These are phyloP conservation scores for Chelonus insularis DNA, from an alignment of 1,140 invertebrate genomes.

Conservation along the genomic window DNA sequence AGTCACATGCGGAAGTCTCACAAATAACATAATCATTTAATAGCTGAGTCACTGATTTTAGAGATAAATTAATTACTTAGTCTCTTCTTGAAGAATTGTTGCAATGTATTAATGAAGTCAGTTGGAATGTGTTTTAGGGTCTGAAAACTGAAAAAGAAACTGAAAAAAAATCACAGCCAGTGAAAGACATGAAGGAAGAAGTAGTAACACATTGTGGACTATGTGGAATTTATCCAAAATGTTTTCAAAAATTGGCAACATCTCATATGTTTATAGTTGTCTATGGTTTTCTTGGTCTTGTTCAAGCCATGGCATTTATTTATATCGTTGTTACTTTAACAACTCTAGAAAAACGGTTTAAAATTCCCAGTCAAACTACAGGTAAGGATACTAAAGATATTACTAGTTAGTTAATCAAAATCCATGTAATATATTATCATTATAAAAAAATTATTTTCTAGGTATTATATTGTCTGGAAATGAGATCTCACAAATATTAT, in stretches of 20 bases:
- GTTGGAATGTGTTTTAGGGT: too few relatives aligned
- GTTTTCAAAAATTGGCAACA: conserved; percentile 67
- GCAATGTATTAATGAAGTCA: too few relatives aligned
- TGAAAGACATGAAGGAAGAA: conserved; percentile 20
- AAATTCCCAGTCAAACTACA: conserved; percentile 71
- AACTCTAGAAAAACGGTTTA: conserved; percentile 73
- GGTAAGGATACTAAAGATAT: conserved; percentile 56
- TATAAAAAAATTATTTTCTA: conserved; percentile 42
- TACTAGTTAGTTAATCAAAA: not conserved
- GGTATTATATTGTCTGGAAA: conserved; percentile 72
- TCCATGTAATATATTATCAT: not conserved
- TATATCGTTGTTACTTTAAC: conserved; percentile 71
- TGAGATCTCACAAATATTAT: conserved; percentile 72
- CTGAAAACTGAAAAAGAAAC: not conserved
- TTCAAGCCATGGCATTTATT: conserved; percentile 72
- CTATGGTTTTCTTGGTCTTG: conserved; percentile 69
- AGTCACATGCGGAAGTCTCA: too few relatives aligned
- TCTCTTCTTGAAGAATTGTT: too few relatives aligned
- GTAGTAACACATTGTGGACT: conserved; percentile 62
- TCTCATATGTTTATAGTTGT: conserved; percentile 66
- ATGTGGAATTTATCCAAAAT: conserved; percentile 64
- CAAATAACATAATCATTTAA: too few relatives aligned
- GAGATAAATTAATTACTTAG: too few relatives aligned
- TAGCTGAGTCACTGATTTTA: too few relatives aligned
- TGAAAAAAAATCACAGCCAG: not conserved